phyloP scores from a whole-genome alignment of 2,888 invertebrate genomes.

The Drosophila colorata region DNA sequence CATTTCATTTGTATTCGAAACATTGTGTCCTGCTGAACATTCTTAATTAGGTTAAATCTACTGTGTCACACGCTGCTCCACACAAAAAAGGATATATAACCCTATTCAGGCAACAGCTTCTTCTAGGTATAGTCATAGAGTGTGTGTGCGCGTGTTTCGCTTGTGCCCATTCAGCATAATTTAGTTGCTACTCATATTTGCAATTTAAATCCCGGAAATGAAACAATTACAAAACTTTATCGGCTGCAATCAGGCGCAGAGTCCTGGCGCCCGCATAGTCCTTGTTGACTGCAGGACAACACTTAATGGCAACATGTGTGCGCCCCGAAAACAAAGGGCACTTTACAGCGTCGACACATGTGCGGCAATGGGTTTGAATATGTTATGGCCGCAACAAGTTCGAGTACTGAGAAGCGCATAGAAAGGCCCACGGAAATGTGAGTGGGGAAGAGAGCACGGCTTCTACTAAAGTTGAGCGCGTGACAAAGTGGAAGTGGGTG shows the following conservation, averaged over 20 bases:
- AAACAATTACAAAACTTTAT: conserved; percentile 83
- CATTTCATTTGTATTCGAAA: conserved; percentile 83
- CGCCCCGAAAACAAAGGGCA: conserved; percentile 39
- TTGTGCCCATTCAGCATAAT: conserved; percentile 64
- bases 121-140: neutral
- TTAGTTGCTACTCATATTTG: conserved; percentile 80
- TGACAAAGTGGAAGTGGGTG: neutral
- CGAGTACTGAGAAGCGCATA: conserved; percentile 5
- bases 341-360: conserved; percentile 41
- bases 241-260: conserved; percentile 66
- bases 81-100: conserved; percentile 47
- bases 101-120: conserved; percentile 27
- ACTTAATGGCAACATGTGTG: conserved; percentile 49
- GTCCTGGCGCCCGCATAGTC: conserved; percentile 24
- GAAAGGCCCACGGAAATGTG: neutral
- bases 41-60: conserved; percentile 85
- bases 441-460: neutral
- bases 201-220: conserved; percentile 83
- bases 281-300: conserved; percentile 31
- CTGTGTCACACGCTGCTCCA: conserved; percentile 69
- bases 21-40: conserved; percentile 83
- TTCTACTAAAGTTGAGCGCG: neutral
- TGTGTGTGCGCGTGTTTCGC: conserved; percentile 26
- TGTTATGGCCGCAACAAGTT: conserved; percentile 51
- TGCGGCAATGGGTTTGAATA: conserved; percentile 44